These are phyloP conservation scores for Catocala fraxini DNA, from an alignment of 2,888 invertebrate species.

Conservation along the genomic window DNA sequence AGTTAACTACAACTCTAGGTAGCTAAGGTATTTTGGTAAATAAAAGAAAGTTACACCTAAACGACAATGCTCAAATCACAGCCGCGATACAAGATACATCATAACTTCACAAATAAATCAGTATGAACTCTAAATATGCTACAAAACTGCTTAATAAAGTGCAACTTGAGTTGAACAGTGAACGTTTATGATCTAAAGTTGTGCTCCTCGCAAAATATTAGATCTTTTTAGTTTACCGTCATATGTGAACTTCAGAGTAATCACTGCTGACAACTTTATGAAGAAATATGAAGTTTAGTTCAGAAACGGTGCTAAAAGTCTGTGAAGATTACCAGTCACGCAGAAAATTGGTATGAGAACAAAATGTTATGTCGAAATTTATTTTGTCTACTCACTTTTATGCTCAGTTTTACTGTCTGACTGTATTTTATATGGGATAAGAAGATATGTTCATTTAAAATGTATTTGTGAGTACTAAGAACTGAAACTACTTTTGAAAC, in stretches of 20 bases:
- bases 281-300: slow-evolving; percentile 9
- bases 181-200: slow-evolving; percentile 10
- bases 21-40: too few relatives aligned
- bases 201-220: slow-evolving; percentile 7
- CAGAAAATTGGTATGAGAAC: slow-evolving; percentile 7
- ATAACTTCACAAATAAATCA: neutral
- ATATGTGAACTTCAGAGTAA: slow-evolving; percentile 9
- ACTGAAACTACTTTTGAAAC: too few relatives aligned
- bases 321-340: slow-evolving; percentile 25
- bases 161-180: neutral
- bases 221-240: slow-evolving; percentile 6
- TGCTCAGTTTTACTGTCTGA: neutral
- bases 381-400: slow-evolving; percentile 3
- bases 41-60: too few relatives aligned
- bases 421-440: neutral
- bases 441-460: too few relatives aligned
- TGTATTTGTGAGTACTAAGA: too few relatives aligned
- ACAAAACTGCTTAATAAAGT: slow-evolving; percentile 9
- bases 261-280: slow-evolving; percentile 7
- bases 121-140: neutral
- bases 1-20: too few relatives aligned
- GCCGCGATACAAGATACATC: neutral
- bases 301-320: slow-evolving; percentile 3
- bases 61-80: neutral
- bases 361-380: neutral